Base-by-base conservation (phyloP, 2,888 invertebrate genomes). In the Prosopocoilus inquinatus region DNA sequence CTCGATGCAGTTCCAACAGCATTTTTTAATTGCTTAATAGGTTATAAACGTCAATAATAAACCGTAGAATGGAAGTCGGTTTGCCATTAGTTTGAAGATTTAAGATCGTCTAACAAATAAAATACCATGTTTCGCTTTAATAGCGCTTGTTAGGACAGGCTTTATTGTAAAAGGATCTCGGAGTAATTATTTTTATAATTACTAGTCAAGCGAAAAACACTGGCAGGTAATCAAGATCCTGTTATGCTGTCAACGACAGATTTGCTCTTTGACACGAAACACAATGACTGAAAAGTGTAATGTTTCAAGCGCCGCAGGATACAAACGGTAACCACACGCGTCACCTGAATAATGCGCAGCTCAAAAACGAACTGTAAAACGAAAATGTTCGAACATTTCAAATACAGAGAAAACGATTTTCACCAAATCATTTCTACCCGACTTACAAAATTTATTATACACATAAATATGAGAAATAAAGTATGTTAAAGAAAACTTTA, bases 141-240 rank as follows among this genome's bases (percentile, higher is more conserved):
- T 53, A 47, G 53, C 53, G 53, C 53, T 53, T 43, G 56, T 56
- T 51, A 51, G 35, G 47, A 38, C 52, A 45, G 46, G 44, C 50
- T 53, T 58, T 55, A 64, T 62, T 65, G 61, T 64, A 58, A 58
- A 61, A 61, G 61, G 66, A 68, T 66, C 66, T 64, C 65, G 62
- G 65, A 63, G 65, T 70, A 69, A 69, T 70, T 69, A 70, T 69
- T 68, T 69, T 69, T 69, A 69, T 69, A 69, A 70, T 70, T 69
- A 70, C 68, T 65, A 63, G 64, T 65, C 60, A 62, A 61, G 64
- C 62, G 64, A 60, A 65, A 67, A 67, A 68, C 66, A 62, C 63
- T 61, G 65, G 62, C 54, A 62, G 60, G 62, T 62, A 62, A 62
- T 62, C 62, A 58, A 60, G 58, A 43, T 20, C 41, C 47, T 46